phyloP scores from a whole-genome alignment of 1,140 invertebrate species.

The Chymomyza costata region DNA sequence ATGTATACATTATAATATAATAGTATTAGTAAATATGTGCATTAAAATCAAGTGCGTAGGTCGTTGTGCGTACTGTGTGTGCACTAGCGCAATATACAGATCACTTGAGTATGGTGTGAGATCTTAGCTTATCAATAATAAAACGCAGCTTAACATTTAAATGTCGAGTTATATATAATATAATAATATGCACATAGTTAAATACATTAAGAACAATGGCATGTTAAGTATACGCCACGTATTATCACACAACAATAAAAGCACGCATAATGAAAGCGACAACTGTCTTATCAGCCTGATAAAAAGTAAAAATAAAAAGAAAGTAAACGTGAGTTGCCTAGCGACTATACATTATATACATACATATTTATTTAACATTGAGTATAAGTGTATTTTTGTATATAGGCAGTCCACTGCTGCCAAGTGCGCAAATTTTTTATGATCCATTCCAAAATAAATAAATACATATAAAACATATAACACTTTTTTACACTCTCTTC shows the following conservation, averaged over 20 bases:
- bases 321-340: constrained; percentile 31
- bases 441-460: constrained; percentile 1
- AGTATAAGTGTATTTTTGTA: too few species aligned
- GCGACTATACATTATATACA: too few species aligned
- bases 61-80: constrained; percentile 49
- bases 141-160: constrained; percentile 27
- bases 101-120: neutral
- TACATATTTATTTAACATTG: too few species aligned
- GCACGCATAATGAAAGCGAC: constrained; percentile 21
- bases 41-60: constrained; percentile 42
- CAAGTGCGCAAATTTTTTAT: constrained; percentile 29
- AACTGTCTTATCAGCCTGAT: constrained; percentile 35
- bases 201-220: constrained; percentile 29
- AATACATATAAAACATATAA: constrained; percentile 6
- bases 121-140: constrained; percentile 45
- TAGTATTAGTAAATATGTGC: too few species aligned
- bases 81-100: constrained; percentile 8
- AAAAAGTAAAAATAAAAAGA: constrained; percentile 17
- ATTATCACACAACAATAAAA: constrained; percentile 41
- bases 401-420: too few species aligned
- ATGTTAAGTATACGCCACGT: constrained; percentile 17
- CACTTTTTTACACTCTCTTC: constrained; percentile 21
- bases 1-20: constrained; percentile 11
- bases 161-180: constrained; percentile 24
- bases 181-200: neutral